Conservation (phyloP, 1,140 invertebrate genomes). For the Leguminivora glycinivorella region DNA sequence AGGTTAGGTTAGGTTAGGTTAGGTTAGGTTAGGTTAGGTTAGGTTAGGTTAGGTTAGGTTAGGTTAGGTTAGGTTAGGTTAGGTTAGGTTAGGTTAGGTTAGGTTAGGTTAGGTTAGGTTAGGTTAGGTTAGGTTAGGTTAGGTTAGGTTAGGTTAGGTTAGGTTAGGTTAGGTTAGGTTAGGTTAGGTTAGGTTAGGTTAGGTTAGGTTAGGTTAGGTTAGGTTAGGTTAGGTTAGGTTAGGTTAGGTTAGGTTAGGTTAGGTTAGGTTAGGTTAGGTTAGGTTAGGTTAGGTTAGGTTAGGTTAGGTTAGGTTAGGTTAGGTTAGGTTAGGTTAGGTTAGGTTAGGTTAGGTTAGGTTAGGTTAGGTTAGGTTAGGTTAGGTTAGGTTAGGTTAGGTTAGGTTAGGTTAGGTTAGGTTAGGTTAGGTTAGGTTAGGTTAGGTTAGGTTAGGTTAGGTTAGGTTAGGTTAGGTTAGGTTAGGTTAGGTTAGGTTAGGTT, state of each 20-base stretch:
- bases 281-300: slow-evolving; percentile 31
- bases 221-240: slow-evolving; percentile 31
- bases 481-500: slow-evolving; percentile 30
- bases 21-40: slow-evolving; percentile 31
- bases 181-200: slow-evolving; percentile 31
- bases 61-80: slow-evolving; percentile 30
- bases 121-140: slow-evolving; percentile 31
- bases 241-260: slow-evolving; percentile 30
- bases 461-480: slow-evolving; percentile 28
- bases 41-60: slow-evolving; percentile 31
- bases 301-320: slow-evolving; percentile 30
- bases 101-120: slow-evolving; percentile 30
- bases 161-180: slow-evolving; percentile 31
- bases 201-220: slow-evolving; percentile 30
- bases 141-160: slow-evolving; percentile 30
- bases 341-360: slow-evolving; percentile 31
- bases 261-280: slow-evolving; percentile 31
- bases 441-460: slow-evolving; percentile 30
- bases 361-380: slow-evolving; percentile 31
- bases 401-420: slow-evolving; percentile 29
- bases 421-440: slow-evolving; percentile 31
- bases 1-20: slow-evolving; percentile 30
- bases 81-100: slow-evolving; percentile 31
- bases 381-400: slow-evolving; percentile 30
- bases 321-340: slow-evolving; percentile 30